Percentiles rank a stretch among this genome's conserved stretches.
Conservation (phyloP, 2,888 invertebrate genomes). For the Proisotoma minuta region DNA sequence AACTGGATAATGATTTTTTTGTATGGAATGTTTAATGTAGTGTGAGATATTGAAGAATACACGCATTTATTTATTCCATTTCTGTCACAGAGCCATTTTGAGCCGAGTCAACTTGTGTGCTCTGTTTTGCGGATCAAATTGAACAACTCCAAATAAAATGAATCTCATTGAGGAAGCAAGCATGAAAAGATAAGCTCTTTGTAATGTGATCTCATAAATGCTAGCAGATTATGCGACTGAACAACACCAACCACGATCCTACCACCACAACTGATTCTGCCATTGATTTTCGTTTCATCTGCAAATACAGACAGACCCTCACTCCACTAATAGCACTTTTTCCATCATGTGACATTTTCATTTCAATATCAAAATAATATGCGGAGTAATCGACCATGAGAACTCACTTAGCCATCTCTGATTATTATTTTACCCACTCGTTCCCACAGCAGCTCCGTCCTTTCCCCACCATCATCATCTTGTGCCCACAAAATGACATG, state of each 20-base stretch:
- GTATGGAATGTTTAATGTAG: slow-evolving; percentile 30
- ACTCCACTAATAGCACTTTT: neutral
- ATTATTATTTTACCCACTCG: neutral
- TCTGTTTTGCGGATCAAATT: neutral
- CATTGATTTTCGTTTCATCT: slow-evolving; percentile 11
- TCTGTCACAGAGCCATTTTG: no score
- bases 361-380: slow-evolving; percentile 38
- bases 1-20: slow-evolving; percentile 1
- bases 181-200: slow-evolving; percentile 11
- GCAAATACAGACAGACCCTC: no score
- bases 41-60: slow-evolving; percentile 29
- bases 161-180: neutral
- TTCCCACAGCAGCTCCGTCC: neutral
- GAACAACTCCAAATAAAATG: slow-evolving; percentile 2
- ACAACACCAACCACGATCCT: neutral
- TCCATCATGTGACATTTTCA: slow-evolving; percentile 47
- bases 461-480: neutral
- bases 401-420: slow-evolving; percentile 7
- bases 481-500: neutral
- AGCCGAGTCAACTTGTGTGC: no score
- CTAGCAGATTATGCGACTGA: slow-evolving; percentile 2
- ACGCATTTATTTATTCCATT: neutral
- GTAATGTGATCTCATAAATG: slow-evolving; percentile 3
- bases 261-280: neutral
- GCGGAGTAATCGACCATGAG: slow-evolving; percentile 47